Evolutionary conservation across 2,797 vertebrate species (phyloP).

Genomic region (Taeniopygia guttata): DNA sequence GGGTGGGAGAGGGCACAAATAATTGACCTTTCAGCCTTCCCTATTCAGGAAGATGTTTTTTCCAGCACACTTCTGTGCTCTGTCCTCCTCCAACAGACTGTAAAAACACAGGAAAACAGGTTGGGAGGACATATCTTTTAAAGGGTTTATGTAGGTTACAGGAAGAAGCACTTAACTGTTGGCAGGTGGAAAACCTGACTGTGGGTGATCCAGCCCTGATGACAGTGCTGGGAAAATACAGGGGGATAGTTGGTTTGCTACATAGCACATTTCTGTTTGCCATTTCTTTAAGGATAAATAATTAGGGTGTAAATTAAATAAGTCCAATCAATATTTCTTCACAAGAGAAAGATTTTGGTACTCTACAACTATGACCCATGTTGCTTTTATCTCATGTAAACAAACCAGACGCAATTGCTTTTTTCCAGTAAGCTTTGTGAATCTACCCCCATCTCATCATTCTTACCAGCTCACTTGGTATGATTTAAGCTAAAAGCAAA

Average conservation of each 20-base stretch:
- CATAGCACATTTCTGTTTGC: conserved; percentile 1
- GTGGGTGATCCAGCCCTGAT: background rate
- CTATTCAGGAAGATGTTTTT: background rate
- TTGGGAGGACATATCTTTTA: background rate
- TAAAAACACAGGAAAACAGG: background rate
- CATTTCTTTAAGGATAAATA: conserved; percentile 48
- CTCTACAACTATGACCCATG: conserved; percentile 8
- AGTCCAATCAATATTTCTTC: conserved; percentile 36
- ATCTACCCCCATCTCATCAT: background rate
- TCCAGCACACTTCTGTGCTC: background rate
- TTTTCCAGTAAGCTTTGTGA: conserved; percentile 45
- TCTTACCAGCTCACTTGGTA: background rate
- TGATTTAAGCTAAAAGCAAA: background rate
- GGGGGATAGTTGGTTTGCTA: background rate
- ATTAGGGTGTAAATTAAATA: conserved; percentile 48
- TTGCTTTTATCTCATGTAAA: conserved; percentile 48
- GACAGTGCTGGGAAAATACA: background rate
- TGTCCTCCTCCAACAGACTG: background rate
- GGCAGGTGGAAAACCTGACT: background rate
- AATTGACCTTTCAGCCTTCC: background rate
- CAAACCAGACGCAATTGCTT: conserved; percentile 22
- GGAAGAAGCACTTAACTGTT: background rate
- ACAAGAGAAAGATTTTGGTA: conserved; percentile 38
- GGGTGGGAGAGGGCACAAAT: background rate
- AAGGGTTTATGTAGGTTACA: background rate